Conservation (phyloP, 2,888 invertebrate species). For the Bombylius discolor region DNA sequence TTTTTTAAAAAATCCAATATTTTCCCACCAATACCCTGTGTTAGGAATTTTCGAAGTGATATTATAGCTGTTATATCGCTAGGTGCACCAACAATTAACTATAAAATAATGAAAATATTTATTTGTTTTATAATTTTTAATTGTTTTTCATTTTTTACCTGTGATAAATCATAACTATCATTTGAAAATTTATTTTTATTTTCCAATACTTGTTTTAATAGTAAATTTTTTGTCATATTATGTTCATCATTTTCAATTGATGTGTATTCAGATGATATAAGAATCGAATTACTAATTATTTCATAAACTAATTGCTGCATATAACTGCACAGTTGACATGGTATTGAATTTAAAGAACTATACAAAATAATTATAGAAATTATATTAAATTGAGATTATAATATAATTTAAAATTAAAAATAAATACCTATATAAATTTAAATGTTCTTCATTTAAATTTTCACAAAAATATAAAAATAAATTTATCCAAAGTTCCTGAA, state of each 20-base stretch:
- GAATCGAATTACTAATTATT: constrained; percentile 25
- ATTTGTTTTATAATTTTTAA: not conserved
- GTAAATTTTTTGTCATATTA: not conserved
- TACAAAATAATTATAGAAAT: constrained; percentile 5
- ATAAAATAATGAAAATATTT: constrained; percentile 7
- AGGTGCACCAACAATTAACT: constrained; percentile 30
- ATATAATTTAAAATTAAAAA: not conserved
- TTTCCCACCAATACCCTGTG: constrained; percentile 29
- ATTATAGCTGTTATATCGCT: constrained; percentile 33
- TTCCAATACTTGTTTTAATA: not conserved
- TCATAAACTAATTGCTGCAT: constrained; percentile 30
- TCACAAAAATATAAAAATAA: constrained; percentile 29
- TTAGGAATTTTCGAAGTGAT: constrained; percentile 31
- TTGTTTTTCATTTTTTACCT: not conserved
- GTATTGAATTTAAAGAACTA: constrained; percentile 29
- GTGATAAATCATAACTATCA: not conserved
- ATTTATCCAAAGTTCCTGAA: constrained; percentile 28
- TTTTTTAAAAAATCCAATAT: constrained; percentile 27
- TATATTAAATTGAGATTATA: not conserved
- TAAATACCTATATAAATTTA: constrained; percentile 1
- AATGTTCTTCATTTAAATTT: constrained; percentile 16
- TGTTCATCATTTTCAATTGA: not conserved
- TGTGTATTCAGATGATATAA: not conserved
- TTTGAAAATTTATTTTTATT: not conserved
- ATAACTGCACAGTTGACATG: constrained; percentile 31